Percentiles rank a stretch among this genome's conserved stretches.
phyloP scores from a whole-genome alignment of 2,888 invertebrate species.

The Macrosiphum euphorbiae region DNA sequence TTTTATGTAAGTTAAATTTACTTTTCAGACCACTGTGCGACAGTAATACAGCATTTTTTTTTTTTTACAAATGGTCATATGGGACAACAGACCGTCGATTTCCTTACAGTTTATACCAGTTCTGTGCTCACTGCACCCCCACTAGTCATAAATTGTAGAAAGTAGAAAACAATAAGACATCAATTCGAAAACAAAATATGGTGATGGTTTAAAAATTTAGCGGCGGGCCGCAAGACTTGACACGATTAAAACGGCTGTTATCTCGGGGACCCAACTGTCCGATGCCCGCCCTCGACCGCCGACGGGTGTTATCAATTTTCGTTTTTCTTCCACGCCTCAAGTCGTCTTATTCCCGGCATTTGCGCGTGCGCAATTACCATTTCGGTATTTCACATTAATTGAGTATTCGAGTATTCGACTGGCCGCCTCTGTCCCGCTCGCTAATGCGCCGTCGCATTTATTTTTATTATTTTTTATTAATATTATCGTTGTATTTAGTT shows the following conservation, averaged over 20 bases:
- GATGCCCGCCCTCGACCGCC: too few species aligned
- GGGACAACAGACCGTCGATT: neutral
- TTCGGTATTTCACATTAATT: neutral
- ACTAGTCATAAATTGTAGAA: neutral
- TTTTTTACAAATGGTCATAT: too few species aligned
- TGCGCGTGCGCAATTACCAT: constrained; percentile 55
- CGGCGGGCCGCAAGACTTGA: too few species aligned
- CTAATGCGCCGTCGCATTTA: neutral
- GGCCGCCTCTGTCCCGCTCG: neutral
- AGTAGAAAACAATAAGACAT: neutral
- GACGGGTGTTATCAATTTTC: neutral
- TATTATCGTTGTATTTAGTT: constrained; percentile 4
- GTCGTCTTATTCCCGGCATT: constrained; percentile 19
- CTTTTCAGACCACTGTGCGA: too few species aligned
- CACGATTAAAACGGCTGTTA: too few species aligned
- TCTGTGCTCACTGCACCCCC: neutral
- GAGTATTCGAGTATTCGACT: neutral
- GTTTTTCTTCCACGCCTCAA: constrained; percentile 48
- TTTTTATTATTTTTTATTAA: constrained; percentile 12
- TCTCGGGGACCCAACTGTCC: too few species aligned
- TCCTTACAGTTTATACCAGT: neutral
- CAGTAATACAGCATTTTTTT: too few species aligned
- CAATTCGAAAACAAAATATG: neutral
- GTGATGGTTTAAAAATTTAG: too few species aligned
- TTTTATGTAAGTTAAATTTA: too few species aligned